Conservation (phyloP, 2,797 vertebrate genomes). For the Anguilla megastoma region DNA sequence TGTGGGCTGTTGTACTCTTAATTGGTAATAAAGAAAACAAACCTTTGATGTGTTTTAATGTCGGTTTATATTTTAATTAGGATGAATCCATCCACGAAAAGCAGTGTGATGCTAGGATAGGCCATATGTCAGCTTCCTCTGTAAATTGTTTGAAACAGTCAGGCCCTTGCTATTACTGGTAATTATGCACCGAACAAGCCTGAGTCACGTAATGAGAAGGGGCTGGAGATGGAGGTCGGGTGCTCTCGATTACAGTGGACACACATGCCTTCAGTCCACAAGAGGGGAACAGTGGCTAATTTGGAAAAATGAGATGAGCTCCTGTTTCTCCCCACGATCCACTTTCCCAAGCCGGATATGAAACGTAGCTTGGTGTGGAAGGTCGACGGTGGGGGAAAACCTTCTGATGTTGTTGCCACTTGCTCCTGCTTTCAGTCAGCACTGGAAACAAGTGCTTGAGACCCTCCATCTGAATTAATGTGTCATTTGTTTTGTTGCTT, state of each 20-base stretch:
- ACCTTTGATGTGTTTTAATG: constrained; percentile 34
- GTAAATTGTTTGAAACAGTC: background rate
- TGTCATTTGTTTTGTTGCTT: background rate
- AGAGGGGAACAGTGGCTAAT: constrained; percentile 1
- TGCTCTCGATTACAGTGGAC: background rate
- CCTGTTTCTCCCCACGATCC: background rate
- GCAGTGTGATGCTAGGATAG: constrained; percentile 37
- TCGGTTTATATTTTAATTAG: constrained; percentile 56
- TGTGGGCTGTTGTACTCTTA: background rate
- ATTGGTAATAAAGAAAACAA: constrained; percentile 32
- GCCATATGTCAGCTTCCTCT: constrained; percentile 20
- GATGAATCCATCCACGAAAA: constrained; percentile 52
- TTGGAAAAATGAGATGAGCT: constrained; percentile 6
- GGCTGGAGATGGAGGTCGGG: background rate
- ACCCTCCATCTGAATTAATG: background rate
- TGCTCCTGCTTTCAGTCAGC: background rate
- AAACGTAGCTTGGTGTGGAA: background rate
- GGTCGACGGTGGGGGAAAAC: background rate
- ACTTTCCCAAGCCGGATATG: background rate
- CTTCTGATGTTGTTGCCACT: background rate
- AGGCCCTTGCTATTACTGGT: background rate
- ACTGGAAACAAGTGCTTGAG: background rate
- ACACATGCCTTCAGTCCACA: constrained; percentile 10
- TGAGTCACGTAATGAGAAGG: constrained; percentile 10
- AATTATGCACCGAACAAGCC: constrained; percentile 14